Conservation (phyloP, 2,113 vertebrate genomes). For the Ariopsis seemanni region DNA sequence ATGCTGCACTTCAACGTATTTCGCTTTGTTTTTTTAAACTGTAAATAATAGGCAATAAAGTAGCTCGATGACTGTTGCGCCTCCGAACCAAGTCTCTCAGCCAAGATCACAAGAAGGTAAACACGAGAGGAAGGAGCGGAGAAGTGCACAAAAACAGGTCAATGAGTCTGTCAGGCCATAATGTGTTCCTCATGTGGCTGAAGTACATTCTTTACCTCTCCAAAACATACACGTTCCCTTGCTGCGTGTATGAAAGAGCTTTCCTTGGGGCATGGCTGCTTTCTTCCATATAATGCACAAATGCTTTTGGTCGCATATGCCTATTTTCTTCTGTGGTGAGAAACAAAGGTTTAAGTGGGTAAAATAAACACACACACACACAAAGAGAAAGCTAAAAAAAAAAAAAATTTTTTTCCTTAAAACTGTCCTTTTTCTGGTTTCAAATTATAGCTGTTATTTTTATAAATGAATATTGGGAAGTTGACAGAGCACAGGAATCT, state of each 20-base stretch:
- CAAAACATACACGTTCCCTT: conserved; percentile 37
- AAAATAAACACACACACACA: conserved; percentile 40
- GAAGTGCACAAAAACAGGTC: conserved; percentile 51
- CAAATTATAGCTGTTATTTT: conserved; percentile 31
- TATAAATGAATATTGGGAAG: conserved; percentile 16
- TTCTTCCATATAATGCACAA: conserved; percentile 58
- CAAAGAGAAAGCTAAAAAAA: neutral
- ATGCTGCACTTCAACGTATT: neutral
- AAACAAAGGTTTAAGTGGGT: conserved; percentile 65
- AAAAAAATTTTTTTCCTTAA: neutral
- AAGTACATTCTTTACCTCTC: conserved; percentile 31
- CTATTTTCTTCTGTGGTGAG: conserved; percentile 69
- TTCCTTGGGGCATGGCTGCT: conserved; percentile 37
- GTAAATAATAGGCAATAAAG: neutral
- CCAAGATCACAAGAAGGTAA: conserved; percentile 3
- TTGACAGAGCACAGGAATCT: neutral
- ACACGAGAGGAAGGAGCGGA: conserved; percentile 34
- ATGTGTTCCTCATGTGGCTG: conserved; percentile 66
- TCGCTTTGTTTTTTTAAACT: neutral
- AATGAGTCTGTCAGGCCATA: conserved; percentile 60
- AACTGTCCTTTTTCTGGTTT: conserved; percentile 4
- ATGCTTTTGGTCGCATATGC: conserved; percentile 66
- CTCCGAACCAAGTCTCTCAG: conserved; percentile 52
- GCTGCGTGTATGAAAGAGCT: neutral
- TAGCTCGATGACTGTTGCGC: conserved; percentile 9